These are phyloP conservation scores for Monopterus albus DNA, from an alignment of 2,113 vertebrate genomes.

Conservation along the genomic window DNA sequence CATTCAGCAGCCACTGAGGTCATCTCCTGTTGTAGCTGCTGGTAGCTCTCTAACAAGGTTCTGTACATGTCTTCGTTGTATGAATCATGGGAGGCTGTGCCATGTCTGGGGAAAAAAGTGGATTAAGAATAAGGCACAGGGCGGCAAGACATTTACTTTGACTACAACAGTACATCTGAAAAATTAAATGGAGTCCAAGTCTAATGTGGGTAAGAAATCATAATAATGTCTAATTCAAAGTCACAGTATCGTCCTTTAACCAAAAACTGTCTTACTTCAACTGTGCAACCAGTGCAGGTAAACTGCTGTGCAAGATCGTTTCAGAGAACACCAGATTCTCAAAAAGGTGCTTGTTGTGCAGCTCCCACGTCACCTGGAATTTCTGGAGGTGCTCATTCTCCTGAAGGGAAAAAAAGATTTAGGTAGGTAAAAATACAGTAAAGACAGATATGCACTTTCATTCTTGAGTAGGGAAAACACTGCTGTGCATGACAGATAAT, in stretches of 20 bases:
- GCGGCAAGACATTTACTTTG: neutral
- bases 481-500: no score
- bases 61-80: conserved; percentile 93
- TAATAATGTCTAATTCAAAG: neutral
- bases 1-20: conserved; percentile 89
- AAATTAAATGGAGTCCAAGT: neutral
- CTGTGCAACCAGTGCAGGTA: conserved; percentile 92
- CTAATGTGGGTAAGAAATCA: neutral
- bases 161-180: neutral
- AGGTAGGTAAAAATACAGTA: neutral
- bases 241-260: neutral
- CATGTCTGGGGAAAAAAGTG: conserved; percentile 81
- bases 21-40: conserved; percentile 93
- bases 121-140: conserved; percentile 6
- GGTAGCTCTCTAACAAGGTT: conserved; percentile 91
- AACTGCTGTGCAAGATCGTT: conserved; percentile 91
- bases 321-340: conserved; percentile 98
- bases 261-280: conserved; percentile 85
- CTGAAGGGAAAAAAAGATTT: conserved; percentile 64
- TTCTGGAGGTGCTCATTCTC: conserved; percentile 97
- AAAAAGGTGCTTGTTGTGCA: conserved; percentile 99
- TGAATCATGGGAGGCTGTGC: conserved; percentile 89
- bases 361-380: conserved; percentile 98
- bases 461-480: neutral
- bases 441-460: neutral